Evolutionary conservation across 2,888 invertebrate species (phyloP).

Genomic region (Bombyx huttoni): DNA sequence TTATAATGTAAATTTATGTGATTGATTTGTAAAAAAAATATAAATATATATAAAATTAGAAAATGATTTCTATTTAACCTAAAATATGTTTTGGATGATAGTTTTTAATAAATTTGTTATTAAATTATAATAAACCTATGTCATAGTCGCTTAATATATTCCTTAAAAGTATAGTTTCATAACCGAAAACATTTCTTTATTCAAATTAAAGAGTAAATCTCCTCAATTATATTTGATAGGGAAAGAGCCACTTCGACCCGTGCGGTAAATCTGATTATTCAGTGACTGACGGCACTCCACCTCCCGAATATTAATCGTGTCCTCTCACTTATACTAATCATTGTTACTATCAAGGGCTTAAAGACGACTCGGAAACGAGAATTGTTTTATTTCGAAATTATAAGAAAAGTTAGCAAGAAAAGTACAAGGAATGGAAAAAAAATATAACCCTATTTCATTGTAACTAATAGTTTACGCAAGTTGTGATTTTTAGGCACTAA

Average conservation of each 20-base stretch:
- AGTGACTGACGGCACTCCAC: conserved; percentile 31
- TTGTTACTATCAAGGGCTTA: conserved; percentile 30
- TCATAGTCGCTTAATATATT: background rate
- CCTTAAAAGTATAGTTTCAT: background rate
- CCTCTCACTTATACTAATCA: conserved; percentile 33
- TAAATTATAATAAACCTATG: background rate
- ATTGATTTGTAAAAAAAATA: too few species aligned
- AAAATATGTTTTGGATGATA: too few species aligned
- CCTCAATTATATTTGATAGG: conserved; percentile 1
- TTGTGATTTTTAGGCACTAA: too few species aligned
- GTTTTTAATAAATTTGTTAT: background rate
- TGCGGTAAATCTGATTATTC: conserved; percentile 45
- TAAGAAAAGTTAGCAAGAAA: conserved; percentile 7
- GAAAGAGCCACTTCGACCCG: conserved; percentile 29
- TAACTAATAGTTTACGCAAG: conserved; percentile 9
- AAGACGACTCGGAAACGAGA: conserved; percentile 26
- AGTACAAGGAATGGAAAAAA: conserved; percentile 29
- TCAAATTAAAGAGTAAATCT: background rate
- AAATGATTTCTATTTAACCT: too few species aligned
- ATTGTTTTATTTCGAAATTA: conserved; percentile 34
- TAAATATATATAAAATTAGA: too few species aligned
- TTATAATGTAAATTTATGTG: too few species aligned
- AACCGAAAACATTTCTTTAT: background rate
- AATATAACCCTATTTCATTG: conserved; percentile 40
- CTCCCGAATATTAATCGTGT: conserved; percentile 43